These are phyloP conservation scores for Reticulitermes lucifugus DNA, from an alignment of 2,888 invertebrate species.

Conservation along the genomic window DNA sequence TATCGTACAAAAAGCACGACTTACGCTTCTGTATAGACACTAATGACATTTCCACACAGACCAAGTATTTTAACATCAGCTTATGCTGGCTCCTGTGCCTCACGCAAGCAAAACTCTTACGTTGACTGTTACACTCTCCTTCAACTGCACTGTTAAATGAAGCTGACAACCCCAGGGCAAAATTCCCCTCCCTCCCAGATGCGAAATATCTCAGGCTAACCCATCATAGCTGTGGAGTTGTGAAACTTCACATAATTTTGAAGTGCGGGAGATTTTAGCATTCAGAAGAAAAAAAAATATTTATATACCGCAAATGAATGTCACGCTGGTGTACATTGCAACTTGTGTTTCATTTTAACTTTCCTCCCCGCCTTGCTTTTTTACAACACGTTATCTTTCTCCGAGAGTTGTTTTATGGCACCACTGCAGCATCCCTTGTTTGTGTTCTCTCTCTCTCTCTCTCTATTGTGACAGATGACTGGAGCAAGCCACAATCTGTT, in stretches of 20 bases:
- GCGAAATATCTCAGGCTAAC: too few relatives aligned
- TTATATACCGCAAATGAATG: background rate
- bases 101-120: too few relatives aligned
- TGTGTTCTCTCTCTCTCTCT: background rate
- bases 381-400: constrained; percentile 23
- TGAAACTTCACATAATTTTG: background rate
- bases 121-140: too few relatives aligned
- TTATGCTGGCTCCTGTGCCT: too few relatives aligned
- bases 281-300: background rate
- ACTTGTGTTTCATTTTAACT: background rate
- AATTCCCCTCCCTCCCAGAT: too few relatives aligned
- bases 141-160: too few relatives aligned
- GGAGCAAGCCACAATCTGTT: background rate
- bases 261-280: background rate
- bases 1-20: too few relatives aligned
- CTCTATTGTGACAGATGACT: constrained; percentile 26
- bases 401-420: background rate
- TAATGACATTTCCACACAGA: too few relatives aligned
- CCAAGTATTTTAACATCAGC: too few relatives aligned
- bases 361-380: background rate
- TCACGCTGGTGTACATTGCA: background rate
- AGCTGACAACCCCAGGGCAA: too few relatives aligned
- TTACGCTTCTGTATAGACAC: too few relatives aligned
- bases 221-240: background rate
- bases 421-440: background rate